Percentiles rank a stretch among this genome's conserved stretches.
Conservation (phyloP, 1,140 invertebrate genomes). For the Heliconius hermathena region DNA sequence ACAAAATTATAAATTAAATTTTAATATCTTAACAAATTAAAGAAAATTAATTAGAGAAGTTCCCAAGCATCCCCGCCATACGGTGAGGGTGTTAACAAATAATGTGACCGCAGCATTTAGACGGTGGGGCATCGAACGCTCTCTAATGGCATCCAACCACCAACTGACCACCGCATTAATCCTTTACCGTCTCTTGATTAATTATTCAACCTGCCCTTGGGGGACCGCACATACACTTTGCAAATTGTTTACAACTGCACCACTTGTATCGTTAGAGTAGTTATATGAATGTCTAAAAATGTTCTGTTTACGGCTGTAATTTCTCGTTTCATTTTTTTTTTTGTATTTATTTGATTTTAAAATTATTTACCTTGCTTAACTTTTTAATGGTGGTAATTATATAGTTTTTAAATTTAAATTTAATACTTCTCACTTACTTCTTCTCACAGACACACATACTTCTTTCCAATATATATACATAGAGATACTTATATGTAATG, state of each 20-base stretch:
- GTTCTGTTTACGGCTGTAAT: background rate
- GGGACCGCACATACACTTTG: constrained; percentile 58
- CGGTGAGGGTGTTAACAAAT: constrained; percentile 57
- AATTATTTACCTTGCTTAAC: background rate
- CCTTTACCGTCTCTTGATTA: constrained; percentile 79
- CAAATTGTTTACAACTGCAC: constrained; percentile 69
- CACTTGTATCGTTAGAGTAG: constrained; percentile 44
- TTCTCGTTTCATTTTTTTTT: background rate
- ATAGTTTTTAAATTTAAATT: too few species aligned
- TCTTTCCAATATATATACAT: too few species aligned
- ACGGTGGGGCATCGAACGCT: constrained; percentile 72
- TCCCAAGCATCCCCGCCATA: constrained; percentile 51
- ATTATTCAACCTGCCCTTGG: constrained; percentile 75
- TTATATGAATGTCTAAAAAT: constrained; percentile 23
- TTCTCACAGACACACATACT: too few species aligned
- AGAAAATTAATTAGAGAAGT: constrained; percentile 52
- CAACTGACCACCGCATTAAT: constrained; percentile 80
- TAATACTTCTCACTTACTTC: too few species aligned
- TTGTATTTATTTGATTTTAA: background rate
- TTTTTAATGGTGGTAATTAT: too few species aligned
- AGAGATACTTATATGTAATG: too few species aligned
- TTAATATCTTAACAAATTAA: constrained; percentile 22
- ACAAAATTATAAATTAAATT: too few species aligned
- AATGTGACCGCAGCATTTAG: constrained; percentile 77
- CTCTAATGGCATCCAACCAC: constrained; percentile 78